Conservation (phyloP, 2,113 vertebrate species). For the Myocastor coypus region DNA sequence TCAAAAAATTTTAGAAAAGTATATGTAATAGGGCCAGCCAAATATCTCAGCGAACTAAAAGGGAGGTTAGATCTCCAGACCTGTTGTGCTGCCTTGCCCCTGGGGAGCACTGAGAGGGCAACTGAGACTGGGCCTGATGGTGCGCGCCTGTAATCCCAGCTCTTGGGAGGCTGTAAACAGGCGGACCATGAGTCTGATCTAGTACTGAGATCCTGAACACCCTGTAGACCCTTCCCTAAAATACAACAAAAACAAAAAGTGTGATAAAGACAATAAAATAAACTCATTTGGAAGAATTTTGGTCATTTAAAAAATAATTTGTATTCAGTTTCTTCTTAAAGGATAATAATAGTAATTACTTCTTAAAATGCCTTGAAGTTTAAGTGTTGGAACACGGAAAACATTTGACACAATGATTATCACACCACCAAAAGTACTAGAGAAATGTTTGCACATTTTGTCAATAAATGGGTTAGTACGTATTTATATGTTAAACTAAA, state of each 20-base stretch:
- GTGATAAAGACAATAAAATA: background rate
- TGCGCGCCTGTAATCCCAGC: too few relatives aligned
- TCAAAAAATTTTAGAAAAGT: conserved; percentile 26
- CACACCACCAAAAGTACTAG: background rate
- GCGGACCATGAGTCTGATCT: too few relatives aligned
- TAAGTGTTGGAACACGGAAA: background rate
- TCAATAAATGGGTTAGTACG: background rate
- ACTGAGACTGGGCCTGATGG: too few relatives aligned
- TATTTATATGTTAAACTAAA: background rate
- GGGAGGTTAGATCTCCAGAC: too few relatives aligned
- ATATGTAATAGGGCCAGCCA: background rate
- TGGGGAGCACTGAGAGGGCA: too few relatives aligned
- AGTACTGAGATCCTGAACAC: too few relatives aligned
- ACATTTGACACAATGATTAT: background rate
- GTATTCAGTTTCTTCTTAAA: background rate
- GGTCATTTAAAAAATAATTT: background rate
- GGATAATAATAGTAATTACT: background rate
- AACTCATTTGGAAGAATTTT: background rate
- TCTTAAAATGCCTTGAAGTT: background rate
- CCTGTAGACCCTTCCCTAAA: too few relatives aligned
- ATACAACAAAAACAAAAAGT: too few relatives aligned
- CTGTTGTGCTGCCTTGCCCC: too few relatives aligned
- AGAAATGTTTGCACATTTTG: background rate
- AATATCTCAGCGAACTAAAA: too few relatives aligned
- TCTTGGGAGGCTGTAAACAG: too few relatives aligned